Evolutionary conservation across 2,888 invertebrate genomes (phyloP), one percentile per base, ranked within the genome.

Genomic region (Platypus cylindrus): DNA sequence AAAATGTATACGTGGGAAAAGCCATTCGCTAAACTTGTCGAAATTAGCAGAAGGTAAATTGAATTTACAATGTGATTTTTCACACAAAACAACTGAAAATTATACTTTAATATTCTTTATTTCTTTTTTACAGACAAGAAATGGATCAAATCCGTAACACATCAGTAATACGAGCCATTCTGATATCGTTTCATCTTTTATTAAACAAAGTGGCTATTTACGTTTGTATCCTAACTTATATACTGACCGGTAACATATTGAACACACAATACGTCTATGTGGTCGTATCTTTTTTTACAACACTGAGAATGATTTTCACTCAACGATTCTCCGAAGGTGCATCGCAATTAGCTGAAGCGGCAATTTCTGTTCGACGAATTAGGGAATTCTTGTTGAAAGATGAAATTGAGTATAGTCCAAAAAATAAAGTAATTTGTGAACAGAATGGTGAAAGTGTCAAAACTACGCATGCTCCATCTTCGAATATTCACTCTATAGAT

Each of bases 1-100:
- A 94, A 94, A 66, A 91, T 93, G 90, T 94, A 90, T 52, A 84
- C 90, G 0, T 94, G 93, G 83, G 94, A 94, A 56, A 74, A 75
- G 49, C 82, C 90, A 0, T 93, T 94, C 54, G 73, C 78, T 12
- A 73, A 74, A 47, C 69, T 90, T 36, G 80, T 91, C 2, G 74
- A 68, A 22, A 48, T 66, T 15, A 70, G 76, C 1, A 63, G 86
- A 53, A 60, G 54, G 62, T 69, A 64, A 50, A 40, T 37, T 34
- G 11, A 33, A 27, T 25, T 4, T 12, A 23, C 14, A 18, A 17
- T 7, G 12, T 8, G 15, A 20, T 26, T 29, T 18, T 20, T 45
- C 44, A 15, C 27, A 83, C 82, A 49, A 55, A 68, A 36, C 85
- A 86, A 63, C 71, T 84, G 9, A 64, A 66, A 35, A 32, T 20